Evolutionary conservation across 1,140 invertebrate genomes (phyloP), one percentile per base, ranked within the genome.

Genomic region (Lasioglossum baleicum): DNA sequence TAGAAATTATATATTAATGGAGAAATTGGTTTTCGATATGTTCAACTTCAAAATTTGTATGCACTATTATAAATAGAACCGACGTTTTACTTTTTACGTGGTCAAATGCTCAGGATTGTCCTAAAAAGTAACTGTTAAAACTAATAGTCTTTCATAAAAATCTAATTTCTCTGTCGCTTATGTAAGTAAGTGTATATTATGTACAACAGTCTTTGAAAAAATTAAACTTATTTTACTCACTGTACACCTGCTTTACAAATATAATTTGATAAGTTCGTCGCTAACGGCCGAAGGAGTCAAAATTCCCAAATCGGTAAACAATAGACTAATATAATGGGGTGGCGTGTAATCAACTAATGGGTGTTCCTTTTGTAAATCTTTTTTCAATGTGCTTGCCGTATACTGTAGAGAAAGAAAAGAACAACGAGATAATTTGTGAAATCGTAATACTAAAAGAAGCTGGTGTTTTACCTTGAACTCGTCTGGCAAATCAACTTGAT

Each of bases 291-390:
- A 98, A 2, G 99, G 97, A 7, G 98, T 99, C 20, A 99, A 93
- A 81, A 99, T 97, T 17, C 99, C 99, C 51, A 99, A 92, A 93
- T 99, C 99, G 0, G 98, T 99, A 88, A 99, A 98, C 11, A 99
- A 93, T 17, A 99, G 92, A 0, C 96, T 98, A 13, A 99, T 98
- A 86, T 97, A 99, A 6, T 95, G 94, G 0, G 98, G 98, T 4
- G 98, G 98, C 2, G 98, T 99, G 89, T 99, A 99, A 92, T 99
- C 99, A 0, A 99, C 97, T 31, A 97, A 89, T 0, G 98, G 98
- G 92, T 99, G 97, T 86, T 96, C 95, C 84, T 96, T 95, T 17
- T 92, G 93, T 4, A 97, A 90, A 88, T 97, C 94, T 75, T 92
- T 94, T 15, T 90, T 89, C 88, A 90, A 93, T 92, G 89, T 94